These are phyloP conservation scores for Oryctes rhinoceros DNA, from an alignment of 1,140 invertebrate species.

Conservation along the genomic window DNA sequence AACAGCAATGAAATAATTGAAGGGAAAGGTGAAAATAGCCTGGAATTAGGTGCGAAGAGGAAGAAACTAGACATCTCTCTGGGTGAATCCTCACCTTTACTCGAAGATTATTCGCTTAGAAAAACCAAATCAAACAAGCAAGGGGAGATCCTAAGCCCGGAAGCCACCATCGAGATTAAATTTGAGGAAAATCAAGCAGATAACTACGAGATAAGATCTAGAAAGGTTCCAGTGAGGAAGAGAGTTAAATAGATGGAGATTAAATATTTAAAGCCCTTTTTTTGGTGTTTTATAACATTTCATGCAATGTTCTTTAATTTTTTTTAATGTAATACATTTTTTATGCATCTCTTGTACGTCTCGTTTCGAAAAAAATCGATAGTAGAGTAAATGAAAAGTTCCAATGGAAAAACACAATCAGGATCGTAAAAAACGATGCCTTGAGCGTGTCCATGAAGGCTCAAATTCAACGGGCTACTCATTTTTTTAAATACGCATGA, in stretches of 20 bases:
- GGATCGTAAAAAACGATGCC: too few relatives aligned
- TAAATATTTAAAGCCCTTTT: neutral
- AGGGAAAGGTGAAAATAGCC: conserved; percentile 3
- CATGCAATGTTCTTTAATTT: neutral
- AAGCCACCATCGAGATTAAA: neutral
- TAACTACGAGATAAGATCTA: conserved; percentile 32
- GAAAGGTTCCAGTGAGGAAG: conserved; percentile 18
- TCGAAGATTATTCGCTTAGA: neutral
- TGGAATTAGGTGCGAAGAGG: neutral
- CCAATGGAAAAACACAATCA: too few relatives aligned
- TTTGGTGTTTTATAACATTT: neutral
- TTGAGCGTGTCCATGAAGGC: too few relatives aligned
- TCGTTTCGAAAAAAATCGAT: too few relatives aligned
- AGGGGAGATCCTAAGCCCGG: neutral
- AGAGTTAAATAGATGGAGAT: conserved; percentile 20
- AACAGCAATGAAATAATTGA: neutral
- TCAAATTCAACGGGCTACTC: too few relatives aligned
- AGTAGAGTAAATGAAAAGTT: too few relatives aligned
- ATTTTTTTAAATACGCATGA: too few relatives aligned
- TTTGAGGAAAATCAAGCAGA: neutral
- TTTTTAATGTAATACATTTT: conserved; percentile 13
- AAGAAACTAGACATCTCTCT: neutral
- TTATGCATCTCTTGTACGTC: neutral
- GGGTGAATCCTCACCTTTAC: neutral
- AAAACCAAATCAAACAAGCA: conserved; percentile 26